Percentiles rank a stretch among this genome's conserved stretches.
Evolutionary conservation across 2,888 invertebrate genomes (phyloP).

Genomic region (Gonocerus acuteangulatus): DNA sequence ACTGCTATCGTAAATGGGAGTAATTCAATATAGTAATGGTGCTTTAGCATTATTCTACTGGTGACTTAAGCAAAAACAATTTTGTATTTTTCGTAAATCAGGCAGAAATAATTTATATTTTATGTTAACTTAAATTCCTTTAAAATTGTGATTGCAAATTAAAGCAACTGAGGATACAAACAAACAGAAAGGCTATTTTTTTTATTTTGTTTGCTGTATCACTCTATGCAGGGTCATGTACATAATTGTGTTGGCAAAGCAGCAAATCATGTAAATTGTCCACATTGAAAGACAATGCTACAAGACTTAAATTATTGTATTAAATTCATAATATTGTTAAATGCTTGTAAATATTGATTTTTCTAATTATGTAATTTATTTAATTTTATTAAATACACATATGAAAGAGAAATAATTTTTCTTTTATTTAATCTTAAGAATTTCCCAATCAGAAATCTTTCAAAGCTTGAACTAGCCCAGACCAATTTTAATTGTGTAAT

Average conservation of each 20-base stretch:
- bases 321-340: constrained; percentile 33
- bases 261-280: constrained; percentile 33
- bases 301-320: constrained; percentile 33
- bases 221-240: constrained; percentile 33
- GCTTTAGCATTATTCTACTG: constrained; percentile 14
- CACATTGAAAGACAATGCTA: constrained; percentile 35
- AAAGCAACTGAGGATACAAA: neutral
- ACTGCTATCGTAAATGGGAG: constrained; percentile 9
- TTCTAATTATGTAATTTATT: constrained; percentile 38
- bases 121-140: neutral
- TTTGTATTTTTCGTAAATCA: no score
- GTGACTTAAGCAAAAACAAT: constrained; percentile 1
- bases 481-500: no score
- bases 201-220: constrained; percentile 13
- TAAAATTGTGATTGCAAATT: neutral
- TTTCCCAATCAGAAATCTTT: no score
- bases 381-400: constrained; percentile 37
- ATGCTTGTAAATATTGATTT: constrained; percentile 36
- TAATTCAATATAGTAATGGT: constrained; percentile 15
- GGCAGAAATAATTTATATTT: no score
- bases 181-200: neutral
- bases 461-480: no score
- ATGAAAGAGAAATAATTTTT: constrained; percentile 31
- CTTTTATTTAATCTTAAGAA: no score
- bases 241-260: constrained; percentile 27